Evolutionary conservation across 2,888 invertebrate genomes (phyloP).

Genomic region (Lasioglossum zephyrum): DNA sequence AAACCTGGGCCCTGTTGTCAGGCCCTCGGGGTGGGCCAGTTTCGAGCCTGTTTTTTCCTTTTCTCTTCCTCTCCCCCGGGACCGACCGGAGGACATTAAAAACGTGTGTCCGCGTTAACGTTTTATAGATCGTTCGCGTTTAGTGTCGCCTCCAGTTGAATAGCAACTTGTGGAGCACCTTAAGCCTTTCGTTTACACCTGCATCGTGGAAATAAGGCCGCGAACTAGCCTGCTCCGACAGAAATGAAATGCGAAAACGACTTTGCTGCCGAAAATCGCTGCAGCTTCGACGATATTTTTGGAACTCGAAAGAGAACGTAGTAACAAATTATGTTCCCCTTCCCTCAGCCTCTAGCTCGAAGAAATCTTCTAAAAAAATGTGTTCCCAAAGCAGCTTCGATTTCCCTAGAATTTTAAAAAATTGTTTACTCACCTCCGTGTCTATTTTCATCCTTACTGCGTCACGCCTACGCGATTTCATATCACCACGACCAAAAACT

Average conservation of each 20-base stretch:
- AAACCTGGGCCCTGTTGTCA: background rate
- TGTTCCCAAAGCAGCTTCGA: too few relatives aligned
- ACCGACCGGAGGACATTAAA: background rate
- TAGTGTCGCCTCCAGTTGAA: background rate
- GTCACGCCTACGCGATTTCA: background rate
- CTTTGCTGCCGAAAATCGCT: background rate
- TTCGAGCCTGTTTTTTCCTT: background rate
- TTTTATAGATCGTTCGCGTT: background rate
- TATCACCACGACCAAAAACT: background rate
- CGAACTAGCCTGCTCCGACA: background rate
- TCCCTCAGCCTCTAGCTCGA: too few relatives aligned
- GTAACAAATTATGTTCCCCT: background rate
- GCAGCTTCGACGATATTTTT: background rate
- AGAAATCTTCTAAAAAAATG: too few relatives aligned
- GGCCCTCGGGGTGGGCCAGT: conserved; percentile 6
- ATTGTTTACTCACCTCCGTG: background rate
- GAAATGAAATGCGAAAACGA: background rate
- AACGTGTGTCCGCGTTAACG: background rate
- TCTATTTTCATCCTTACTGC: background rate
- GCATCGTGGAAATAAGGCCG: background rate
- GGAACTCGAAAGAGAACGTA: background rate
- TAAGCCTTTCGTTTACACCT: background rate
- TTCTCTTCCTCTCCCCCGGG: background rate
- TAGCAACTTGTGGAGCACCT: background rate
- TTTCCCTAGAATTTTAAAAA: background rate